Conservation (phyloP, 2,888 invertebrate genomes). For the Oscheius sp. region DNA sequence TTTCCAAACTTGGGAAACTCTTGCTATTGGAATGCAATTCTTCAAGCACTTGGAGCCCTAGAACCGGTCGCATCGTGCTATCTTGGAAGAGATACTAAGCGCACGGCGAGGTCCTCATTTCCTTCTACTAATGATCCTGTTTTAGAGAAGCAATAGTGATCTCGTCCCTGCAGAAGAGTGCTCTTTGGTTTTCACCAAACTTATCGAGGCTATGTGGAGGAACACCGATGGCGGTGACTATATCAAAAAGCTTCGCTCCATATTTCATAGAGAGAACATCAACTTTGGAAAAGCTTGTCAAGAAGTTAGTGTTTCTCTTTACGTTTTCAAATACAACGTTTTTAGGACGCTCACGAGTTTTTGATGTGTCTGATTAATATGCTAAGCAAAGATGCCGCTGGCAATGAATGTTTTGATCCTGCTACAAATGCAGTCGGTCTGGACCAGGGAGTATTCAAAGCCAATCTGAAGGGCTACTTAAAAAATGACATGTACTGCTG, state of each 20-base stretch:
- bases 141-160: constrained; percentile 21
- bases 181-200: constrained; percentile 4
- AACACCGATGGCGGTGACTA: constrained; percentile 16
- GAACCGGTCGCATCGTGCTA: constrained; percentile 28
- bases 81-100: constrained; percentile 9
- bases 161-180: constrained; percentile 12
- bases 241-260: constrained; percentile 22
- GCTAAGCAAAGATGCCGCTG: constrained; percentile 22
- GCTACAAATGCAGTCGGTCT: background rate
- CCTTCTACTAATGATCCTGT: background rate
- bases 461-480: constrained; percentile 4
- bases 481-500: constrained; percentile 4
- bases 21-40: constrained; percentile 40
- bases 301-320: background rate
- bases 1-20: constrained; percentile 39
- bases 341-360: constrained; percentile 40
- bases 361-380: constrained; percentile 24
- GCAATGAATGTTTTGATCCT: constrained; percentile 13
- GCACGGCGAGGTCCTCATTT: background rate
- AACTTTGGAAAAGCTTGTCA: constrained; percentile 21
- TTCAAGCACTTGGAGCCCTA: constrained; percentile 34
- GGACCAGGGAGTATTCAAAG: constrained; percentile 16
- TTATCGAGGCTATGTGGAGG: constrained; percentile 33
- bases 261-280: constrained; percentile 9
- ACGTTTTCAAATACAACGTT: background rate